Evolutionary conservation across 2,888 invertebrate species (phyloP), one percentile per base, ranked within the genome.

Genomic region (Flexamia atlantica): DNA sequence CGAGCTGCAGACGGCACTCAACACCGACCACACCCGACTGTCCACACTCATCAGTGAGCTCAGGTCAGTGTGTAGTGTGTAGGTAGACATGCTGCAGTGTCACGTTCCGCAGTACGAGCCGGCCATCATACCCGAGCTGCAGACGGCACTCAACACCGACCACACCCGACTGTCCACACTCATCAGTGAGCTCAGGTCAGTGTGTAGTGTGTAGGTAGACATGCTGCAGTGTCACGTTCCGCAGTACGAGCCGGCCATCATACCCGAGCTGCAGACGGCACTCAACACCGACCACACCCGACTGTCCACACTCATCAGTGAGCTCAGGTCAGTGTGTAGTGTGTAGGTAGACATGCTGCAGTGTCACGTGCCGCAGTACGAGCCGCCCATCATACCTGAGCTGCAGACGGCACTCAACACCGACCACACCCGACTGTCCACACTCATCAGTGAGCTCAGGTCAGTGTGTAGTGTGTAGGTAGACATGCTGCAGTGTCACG

Each of bases 31-130:
- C 86, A 90, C 92, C 17, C 93, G 94, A 86, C 90, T 97, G 82
- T 93, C 94, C 2, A 90, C 92, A 20, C 91, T 95, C 50, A 92
- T 97, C 70, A 94, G 94, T 0, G 95, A 95, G 89, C 90, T 97
- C 50, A 91, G 93, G 92, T 93, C 87, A 82, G 50, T 76, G n/a
- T n/a, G n/a, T n/a, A n/a, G n/a, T n/a, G n/a, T n/a, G n/a, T n/a
- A n/a, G n/a, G n/a, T n/a, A n/a, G 99, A 98, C 0, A 95, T 96
- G 91, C 93, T 97, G 88, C 95, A 97, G 86, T 97, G 97, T 87
- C 97, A 98, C 88, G 96, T 98, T 68, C 97, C 97, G 12, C 97
- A 97, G 89, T 97, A 97, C 90, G 95, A 97, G 87, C 95, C 97
- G 84, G 95, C 95, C 40, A 92, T 95, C 86, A 94, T 96, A 88